Conservation (phyloP, 2,113 vertebrate species). For the Pycnonotus jocosus region DNA sequence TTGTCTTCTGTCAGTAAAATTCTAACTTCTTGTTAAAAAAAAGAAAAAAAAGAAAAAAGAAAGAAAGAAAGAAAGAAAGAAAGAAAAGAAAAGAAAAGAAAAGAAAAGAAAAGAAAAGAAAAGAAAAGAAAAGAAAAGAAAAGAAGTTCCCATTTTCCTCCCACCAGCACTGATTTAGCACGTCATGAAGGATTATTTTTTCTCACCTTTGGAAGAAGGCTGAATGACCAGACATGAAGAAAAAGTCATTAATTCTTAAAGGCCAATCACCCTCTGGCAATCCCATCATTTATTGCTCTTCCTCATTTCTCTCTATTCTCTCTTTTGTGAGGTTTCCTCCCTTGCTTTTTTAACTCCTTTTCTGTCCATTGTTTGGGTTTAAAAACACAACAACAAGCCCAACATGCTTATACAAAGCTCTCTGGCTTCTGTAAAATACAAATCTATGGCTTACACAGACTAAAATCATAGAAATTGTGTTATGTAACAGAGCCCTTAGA, state of each 20-base stretch:
- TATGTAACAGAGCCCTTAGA: not conserved
- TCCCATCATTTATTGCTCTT: not conserved
- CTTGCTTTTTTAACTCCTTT: not conserved
- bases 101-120: no score
- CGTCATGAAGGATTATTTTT: not conserved
- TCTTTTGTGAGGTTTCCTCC: not conserved
- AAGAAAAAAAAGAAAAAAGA: no score
- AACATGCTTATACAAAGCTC: not conserved
- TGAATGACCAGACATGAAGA: conserved; percentile 4
- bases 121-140: no score
- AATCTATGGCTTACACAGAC: not conserved
- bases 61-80: no score
- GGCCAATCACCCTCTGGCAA: not conserved
- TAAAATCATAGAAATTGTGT: not conserved
- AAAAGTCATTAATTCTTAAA: conserved; percentile 36
- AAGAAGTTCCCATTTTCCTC: not conserved
- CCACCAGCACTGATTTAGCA: not conserved
- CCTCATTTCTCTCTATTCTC: not conserved
- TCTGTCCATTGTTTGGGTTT: not conserved
- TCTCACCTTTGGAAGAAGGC: not conserved
- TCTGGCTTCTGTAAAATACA: not conserved
- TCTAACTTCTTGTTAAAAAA: not conserved
- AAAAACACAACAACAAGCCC: not conserved
- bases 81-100: no score
- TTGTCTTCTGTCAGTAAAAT: not conserved